phyloP scores from a whole-genome alignment of 1,140 invertebrate genomes.

The Cydia fagiglandana region DNA sequence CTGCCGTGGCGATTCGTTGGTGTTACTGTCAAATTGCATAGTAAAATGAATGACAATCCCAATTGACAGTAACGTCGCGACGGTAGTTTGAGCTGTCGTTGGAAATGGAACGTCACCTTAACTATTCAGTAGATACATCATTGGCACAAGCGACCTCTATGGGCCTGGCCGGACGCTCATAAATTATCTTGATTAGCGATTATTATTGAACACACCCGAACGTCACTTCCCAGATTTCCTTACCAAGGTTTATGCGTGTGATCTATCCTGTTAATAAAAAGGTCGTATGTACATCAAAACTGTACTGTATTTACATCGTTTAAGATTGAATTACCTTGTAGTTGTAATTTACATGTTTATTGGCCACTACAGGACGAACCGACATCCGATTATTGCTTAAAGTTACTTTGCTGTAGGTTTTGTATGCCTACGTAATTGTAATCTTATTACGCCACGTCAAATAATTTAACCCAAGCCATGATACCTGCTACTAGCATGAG shows the following conservation, averaged over 20 bases:
- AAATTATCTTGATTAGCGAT: not conserved
- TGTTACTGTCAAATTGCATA: too few relatives aligned
- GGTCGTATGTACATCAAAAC: not conserved
- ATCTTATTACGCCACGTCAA: too few relatives aligned
- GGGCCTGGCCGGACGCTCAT: not conserved
- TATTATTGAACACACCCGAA: not conserved
- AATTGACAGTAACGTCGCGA: too few relatives aligned
- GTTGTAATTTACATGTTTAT: not conserved
- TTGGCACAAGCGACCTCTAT: not conserved
- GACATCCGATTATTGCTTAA: not conserved
- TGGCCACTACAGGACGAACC: not conserved
- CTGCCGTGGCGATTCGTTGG: too few relatives aligned
- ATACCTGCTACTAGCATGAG: too few relatives aligned
- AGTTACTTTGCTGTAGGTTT: not conserved
- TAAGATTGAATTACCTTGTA: not conserved
- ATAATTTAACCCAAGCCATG: too few relatives aligned
- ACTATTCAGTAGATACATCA: too few relatives aligned
- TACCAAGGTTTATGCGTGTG: not conserved
- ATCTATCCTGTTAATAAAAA: not conserved
- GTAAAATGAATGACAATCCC: too few relatives aligned
- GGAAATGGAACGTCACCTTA: too few relatives aligned
- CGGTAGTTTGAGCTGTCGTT: too few relatives aligned
- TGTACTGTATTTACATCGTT: not conserved
- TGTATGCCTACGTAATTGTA: too few relatives aligned
- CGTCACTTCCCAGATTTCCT: slow-evolving; percentile 7